Conservation (phyloP, 1,140 invertebrate species). For the Zaprionus taronus region DNA sequence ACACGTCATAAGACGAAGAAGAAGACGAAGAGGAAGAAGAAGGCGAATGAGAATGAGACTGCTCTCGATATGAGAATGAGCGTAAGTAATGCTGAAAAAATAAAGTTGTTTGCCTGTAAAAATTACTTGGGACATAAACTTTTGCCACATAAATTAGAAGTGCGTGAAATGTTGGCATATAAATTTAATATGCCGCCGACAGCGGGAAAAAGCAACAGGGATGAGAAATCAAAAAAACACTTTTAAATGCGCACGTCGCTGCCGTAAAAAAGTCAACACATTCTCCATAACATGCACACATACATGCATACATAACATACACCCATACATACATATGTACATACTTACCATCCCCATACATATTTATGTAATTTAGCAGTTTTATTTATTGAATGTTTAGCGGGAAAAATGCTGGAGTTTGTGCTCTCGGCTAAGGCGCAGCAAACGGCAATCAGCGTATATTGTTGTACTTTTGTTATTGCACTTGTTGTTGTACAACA, state of each 20-base stretch:
- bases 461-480: constrained; percentile 31
- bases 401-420: background rate
- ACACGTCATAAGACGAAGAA: constrained; percentile 22
- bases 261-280: constrained; percentile 79
- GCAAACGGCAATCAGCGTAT: constrained; percentile 46
- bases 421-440: background rate
- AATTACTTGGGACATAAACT: constrained; percentile 75
- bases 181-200: constrained; percentile 75
- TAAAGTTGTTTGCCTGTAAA: constrained; percentile 60
- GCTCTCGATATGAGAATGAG: constrained; percentile 28
- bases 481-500: constrained; percentile 11
- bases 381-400: constrained; percentile 81
- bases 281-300: constrained; percentile 41
- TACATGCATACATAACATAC: background rate
- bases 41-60: constrained; percentile 12
- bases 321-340: background rate
- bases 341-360: constrained; percentile 4
- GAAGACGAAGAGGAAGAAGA: background rate
- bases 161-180: constrained; percentile 72
- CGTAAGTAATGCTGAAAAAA: constrained; percentile 58
- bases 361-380: constrained; percentile 65
- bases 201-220: constrained; percentile 20
- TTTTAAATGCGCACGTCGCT: constrained; percentile 76
- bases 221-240: constrained; percentile 57
- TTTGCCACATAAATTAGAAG: constrained; percentile 75